phyloP scores from a whole-genome alignment of 2,888 invertebrate genomes.

The Drosophila borborema region DNA sequence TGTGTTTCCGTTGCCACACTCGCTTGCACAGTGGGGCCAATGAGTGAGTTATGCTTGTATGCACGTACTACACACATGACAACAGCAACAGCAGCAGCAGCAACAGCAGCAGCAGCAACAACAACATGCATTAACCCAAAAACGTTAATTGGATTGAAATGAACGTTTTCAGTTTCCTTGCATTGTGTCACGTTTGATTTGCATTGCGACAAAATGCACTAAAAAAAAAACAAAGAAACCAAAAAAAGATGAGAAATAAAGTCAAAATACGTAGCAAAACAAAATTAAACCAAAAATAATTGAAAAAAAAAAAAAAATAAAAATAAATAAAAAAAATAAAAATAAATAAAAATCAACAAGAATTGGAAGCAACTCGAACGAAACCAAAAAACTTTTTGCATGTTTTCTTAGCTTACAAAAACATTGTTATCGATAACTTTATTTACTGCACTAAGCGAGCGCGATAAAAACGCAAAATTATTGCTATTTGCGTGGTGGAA shows the following conservation, averaged over 20 bases:
- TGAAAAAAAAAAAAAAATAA: too few species aligned
- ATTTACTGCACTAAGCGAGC: background rate
- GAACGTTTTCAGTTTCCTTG: conserved; percentile 75
- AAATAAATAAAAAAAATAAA: conserved; percentile 16
- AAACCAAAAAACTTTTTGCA: background rate
- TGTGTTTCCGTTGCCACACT: conserved; percentile 43
- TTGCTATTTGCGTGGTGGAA: background rate
- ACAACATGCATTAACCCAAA: conserved; percentile 82
- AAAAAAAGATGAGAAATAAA: background rate
- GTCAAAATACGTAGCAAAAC: conserved; percentile 16
- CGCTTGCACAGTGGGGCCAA: conserved; percentile 39
- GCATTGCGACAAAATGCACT: conserved; percentile 44
- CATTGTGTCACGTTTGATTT: conserved; percentile 78
- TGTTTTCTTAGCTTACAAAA: background rate
- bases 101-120: conserved; percentile 5
- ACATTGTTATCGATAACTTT: background rate
- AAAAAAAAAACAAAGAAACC: conserved; percentile 3
- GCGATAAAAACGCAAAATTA: background rate
- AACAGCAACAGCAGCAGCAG: conserved; percentile 7
- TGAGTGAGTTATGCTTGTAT: conserved; percentile 31
- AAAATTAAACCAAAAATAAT: background rate
- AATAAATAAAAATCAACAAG: background rate
- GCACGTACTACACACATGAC: conserved; percentile 36
- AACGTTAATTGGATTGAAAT: conserved; percentile 84
- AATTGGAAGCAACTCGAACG: background rate